These are phyloP conservation scores for Drosophila funebris DNA, from an alignment of 1,140 invertebrate species.

Conservation along the genomic window DNA sequence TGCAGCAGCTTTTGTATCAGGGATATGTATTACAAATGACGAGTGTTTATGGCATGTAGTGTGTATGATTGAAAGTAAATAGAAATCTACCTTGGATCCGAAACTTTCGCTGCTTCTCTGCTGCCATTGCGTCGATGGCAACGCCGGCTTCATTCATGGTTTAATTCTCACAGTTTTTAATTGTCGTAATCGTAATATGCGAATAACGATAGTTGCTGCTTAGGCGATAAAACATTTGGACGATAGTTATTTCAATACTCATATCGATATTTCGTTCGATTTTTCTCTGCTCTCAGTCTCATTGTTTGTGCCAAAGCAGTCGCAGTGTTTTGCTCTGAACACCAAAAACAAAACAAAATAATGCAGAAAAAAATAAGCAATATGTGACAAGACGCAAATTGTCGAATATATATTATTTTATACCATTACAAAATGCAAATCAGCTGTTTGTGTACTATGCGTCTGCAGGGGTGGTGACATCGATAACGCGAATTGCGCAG, in stretches of 20 bases:
- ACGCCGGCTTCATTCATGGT: conserved; percentile 56
- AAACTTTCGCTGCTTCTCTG: conserved; percentile 66
- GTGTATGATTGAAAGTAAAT: conserved; percentile 35
- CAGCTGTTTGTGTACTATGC: not conserved
- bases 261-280: not conserved
- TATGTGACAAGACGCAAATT: not conserved
- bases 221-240: not conserved
- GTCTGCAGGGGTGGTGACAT: not conserved
- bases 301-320: too few species aligned
- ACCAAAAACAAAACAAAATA: too few species aligned
- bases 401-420: not conserved
- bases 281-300: too few species aligned
- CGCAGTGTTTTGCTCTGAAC: too few species aligned
- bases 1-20: conserved; percentile 85
- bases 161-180: not conserved
- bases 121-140: conserved; percentile 51
- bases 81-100: conserved; percentile 61
- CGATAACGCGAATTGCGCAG: conserved; percentile 1
- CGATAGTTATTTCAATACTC: conserved; percentile 1
- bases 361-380: not conserved
- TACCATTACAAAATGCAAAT: not conserved
- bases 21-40: not conserved
- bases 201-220: not conserved
- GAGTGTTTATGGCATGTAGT: not conserved
- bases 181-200: conserved; percentile 52